Evolutionary conservation across 92 coral and sea anemone species (phyloP), one percentile per base, ranked within the genome.

Genomic region (Epizoanthus rinbou): DNA sequence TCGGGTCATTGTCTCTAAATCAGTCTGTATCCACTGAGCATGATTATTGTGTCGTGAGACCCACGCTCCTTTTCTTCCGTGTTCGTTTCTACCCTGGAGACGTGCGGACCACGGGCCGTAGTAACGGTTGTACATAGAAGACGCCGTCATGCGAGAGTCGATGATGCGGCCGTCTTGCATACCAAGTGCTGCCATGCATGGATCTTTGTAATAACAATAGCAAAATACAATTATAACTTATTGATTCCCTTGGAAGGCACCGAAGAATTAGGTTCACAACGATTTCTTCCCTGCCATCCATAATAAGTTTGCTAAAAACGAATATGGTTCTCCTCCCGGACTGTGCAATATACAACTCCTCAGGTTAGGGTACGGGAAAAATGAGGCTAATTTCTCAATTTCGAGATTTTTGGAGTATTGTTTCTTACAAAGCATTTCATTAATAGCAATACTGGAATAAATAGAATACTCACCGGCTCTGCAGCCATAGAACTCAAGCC

Each of bases 51-150:
- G 19, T 56, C 64, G 66, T 43, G 92, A 60, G 21, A 89, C 19
- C 94, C 94, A 91, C 24, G 88, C 92, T 64, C 90, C 94, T 58
- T 84, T 57, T 1, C 45, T 80, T 15, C 43, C 59, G 39, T 81
- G 85, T 9, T 60, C 80, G 85, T 83, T 87, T 63, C 83, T 83
- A 24, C 79, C 90, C 69, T 90, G 90, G 14, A 90, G 88, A 21
- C 89, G 88, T 28, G 93, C 89, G 54, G 88, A 69, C 93, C 93
- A 90, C 18, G 93, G 93, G 57, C 90, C 86, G 78, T 82, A 91
- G 69, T 74, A 78, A 37, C 75, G 76, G 84, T 73, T 86, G 69
- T 75, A 85, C 88, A 88, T 82, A 47, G 90, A 83, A 5, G 86
- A 74, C 5, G 93, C 90, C 3, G 85, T 72, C 45, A 90, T 75